A percentile compares a stretch with the other conserved stretches of the same genome.
Evolutionary conservation across 2,797 vertebrate species (phyloP).

Genomic region (Enteromius afrohamiltoni): DNA sequence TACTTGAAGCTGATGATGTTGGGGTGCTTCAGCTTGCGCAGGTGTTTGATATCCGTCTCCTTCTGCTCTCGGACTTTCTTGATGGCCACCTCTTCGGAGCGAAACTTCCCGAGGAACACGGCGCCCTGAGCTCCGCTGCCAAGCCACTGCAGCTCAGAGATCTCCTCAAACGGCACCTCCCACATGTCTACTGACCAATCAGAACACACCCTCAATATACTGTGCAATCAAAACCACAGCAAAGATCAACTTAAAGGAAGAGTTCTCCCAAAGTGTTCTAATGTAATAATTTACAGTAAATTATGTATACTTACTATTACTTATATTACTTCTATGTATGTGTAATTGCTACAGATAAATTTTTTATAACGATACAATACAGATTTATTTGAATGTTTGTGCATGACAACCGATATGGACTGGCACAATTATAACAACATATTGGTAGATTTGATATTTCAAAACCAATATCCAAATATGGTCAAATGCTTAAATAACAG

Average conservation of each 20-base stretch:
- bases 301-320: too few species aligned
- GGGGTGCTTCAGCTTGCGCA: constrained; percentile 96
- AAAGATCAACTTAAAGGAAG: neutral
- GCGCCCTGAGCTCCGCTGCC: constrained; percentile 97
- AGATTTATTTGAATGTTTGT: too few species aligned
- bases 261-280: too few species aligned
- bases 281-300: too few species aligned
- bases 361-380: too few species aligned
- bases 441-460: too few species aligned
- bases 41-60: constrained; percentile 97
- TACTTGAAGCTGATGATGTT: constrained; percentile 99
- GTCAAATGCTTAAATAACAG: too few species aligned
- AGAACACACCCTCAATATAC: neutral
- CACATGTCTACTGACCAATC: constrained; percentile 84
- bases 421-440: too few species aligned
- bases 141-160: constrained; percentile 97
- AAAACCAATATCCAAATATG: too few species aligned
- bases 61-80: constrained; percentile 99
- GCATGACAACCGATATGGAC: too few species aligned
- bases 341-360: neutral
- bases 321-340: too few species aligned
- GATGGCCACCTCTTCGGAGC: constrained; percentile 95
- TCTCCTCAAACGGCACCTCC: constrained; percentile 99
- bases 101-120: constrained; percentile 95
- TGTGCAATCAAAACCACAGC: neutral